Evolutionary conservation across 1,140 invertebrate genomes (phyloP).

Genomic region (Mercenaria mercenaria): DNA sequence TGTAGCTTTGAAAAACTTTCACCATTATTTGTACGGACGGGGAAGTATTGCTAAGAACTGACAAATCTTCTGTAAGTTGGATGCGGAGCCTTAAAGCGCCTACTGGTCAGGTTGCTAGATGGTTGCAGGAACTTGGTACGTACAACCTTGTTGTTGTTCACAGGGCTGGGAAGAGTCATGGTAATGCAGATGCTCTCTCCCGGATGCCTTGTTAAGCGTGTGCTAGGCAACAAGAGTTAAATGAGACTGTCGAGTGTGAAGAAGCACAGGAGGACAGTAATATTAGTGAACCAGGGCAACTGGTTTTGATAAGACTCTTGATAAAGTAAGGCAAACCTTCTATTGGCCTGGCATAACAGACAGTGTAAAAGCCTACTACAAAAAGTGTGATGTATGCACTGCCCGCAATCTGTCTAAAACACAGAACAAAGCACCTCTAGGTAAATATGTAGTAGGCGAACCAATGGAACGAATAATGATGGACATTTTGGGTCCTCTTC

Average conservation of each 20-base stretch:
- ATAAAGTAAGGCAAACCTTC: no score
- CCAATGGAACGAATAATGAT: not conserved
- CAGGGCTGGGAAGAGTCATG: constrained; percentile 68
- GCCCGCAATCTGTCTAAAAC: not conserved
- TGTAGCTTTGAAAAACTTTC: constrained; percentile 57
- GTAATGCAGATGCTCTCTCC: constrained; percentile 76
- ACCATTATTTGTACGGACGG: constrained; percentile 68
- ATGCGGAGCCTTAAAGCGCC: constrained; percentile 48
- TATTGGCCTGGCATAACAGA: no score
- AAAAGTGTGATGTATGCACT: not conserved
- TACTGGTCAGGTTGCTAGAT: constrained; percentile 71
- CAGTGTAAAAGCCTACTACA: not conserved
- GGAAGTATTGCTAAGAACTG: constrained; percentile 66
- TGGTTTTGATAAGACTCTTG: no score
- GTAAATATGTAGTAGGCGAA: not conserved
- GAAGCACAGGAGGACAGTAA: no score
- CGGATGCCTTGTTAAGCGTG: constrained; percentile 65
- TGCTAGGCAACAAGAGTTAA: no score
- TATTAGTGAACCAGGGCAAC: no score
- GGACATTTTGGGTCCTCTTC: constrained; percentile 17
- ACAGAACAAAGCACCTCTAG: not conserved
- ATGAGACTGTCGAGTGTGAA: constrained; percentile 48
- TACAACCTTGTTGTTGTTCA: constrained; percentile 76
- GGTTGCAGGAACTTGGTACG: constrained; percentile 72
- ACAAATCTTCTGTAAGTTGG: constrained; percentile 73